A percentile compares a stretch with the other conserved stretches of the same genome.
phyloP scores from a whole-genome alignment of 2,113 vertebrate species.

The Dicaeum eximium region DNA sequence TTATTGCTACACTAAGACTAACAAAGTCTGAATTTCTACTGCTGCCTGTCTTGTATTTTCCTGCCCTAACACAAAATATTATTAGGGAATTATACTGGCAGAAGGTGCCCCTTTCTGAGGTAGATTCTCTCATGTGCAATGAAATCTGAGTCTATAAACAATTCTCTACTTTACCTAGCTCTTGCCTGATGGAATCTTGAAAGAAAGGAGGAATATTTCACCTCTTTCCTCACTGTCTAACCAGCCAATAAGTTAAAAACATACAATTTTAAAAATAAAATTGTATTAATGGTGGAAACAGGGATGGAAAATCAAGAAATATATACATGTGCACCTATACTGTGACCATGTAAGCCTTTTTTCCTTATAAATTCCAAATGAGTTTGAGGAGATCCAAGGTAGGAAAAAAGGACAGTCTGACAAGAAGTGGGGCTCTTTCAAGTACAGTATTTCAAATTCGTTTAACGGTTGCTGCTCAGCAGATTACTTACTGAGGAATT shows the following conservation, averaged over 20 bases:
- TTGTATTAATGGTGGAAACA: neutral
- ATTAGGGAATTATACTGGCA: neutral
- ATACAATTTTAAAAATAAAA: neutral
- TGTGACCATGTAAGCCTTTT: neutral
- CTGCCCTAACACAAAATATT: neutral
- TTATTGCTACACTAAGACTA: neutral
- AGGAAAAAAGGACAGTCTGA: neutral
- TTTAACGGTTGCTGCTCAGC: neutral
- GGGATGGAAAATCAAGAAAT: neutral
- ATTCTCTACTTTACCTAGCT: neutral
- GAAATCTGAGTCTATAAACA: neutral
- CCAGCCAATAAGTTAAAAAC: neutral
- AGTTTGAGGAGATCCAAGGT: neutral
- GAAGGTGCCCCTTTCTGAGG: neutral
- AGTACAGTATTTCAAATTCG: neutral
- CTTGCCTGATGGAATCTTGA: neutral
- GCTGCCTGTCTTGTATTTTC: neutral
- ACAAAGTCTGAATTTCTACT: neutral
- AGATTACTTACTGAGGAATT: neutral
- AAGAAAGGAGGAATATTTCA: neutral
- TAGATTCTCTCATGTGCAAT: neutral
- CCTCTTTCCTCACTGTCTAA: neutral
- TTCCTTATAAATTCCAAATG: neutral
- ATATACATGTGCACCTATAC: rapidly evolving
- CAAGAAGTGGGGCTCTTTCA: neutral